These are phyloP conservation scores for Drosophila bipectinata DNA, from an alignment of 1,140 invertebrate species.

Conservation along the genomic window DNA sequence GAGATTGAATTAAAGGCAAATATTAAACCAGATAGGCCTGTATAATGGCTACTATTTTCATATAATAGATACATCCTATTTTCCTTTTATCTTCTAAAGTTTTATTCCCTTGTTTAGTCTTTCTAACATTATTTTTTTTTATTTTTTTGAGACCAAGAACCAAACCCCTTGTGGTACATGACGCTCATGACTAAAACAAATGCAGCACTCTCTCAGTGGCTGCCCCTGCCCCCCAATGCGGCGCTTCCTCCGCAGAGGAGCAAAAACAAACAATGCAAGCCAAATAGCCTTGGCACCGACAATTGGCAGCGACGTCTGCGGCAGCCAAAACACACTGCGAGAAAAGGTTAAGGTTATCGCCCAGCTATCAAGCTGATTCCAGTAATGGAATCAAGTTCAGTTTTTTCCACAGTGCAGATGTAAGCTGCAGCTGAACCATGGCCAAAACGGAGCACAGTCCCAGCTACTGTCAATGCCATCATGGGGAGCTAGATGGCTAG, in stretches of 20 bases:
- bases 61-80: too few species aligned
- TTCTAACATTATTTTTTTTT: background rate
- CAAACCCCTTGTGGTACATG: constrained; percentile 8
- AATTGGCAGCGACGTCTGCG: constrained; percentile 54
- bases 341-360: constrained; percentile 1
- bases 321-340: constrained; percentile 17
- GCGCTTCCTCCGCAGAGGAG: constrained; percentile 53
- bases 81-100: too few species aligned
- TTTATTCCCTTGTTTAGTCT: too few species aligned
- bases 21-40: too few species aligned
- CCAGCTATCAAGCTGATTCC: too few species aligned
- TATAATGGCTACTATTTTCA: too few species aligned
- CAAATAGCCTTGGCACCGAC: constrained; percentile 80
- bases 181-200: constrained; percentile 22
- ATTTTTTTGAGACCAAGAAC: background rate
- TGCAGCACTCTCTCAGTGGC: constrained; percentile 25
- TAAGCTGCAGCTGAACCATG: too few species aligned
- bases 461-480: too few species aligned
- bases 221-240: constrained; percentile 14
- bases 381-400: too few species aligned
- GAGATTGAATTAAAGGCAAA: constrained; percentile 3
- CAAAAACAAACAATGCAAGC: constrained; percentile 72
- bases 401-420: too few species aligned
- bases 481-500: too few species aligned
- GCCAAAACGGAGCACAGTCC: too few species aligned